These are phyloP conservation scores for Panonychus citri DNA, from an alignment of 1,140 invertebrate species.

Conservation along the genomic window DNA sequence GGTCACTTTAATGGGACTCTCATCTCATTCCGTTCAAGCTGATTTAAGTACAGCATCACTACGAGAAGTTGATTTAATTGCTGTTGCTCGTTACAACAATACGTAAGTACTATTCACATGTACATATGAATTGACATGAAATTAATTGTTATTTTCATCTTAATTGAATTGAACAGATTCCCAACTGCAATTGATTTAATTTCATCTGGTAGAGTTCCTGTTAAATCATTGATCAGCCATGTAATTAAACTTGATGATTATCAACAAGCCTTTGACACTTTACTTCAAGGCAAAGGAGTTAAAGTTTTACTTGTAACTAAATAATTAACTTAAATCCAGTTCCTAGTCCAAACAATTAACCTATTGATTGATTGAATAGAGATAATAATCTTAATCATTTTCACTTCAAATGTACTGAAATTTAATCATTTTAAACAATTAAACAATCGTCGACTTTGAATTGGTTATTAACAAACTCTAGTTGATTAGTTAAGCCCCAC, in stretches of 20 bases:
- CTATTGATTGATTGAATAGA: no score
- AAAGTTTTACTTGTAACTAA: not conserved
- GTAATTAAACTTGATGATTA: constrained; percentile 62
- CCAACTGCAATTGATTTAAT: constrained; percentile 5
- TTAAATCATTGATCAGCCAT: constrained; percentile 73
- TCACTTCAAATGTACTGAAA: no score
- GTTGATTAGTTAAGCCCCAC: no score
- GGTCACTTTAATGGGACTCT: constrained; percentile 54
- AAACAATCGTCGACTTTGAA: no score
- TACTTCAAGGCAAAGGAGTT: not conserved
- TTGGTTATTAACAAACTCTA: no score
- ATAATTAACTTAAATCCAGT: no score
- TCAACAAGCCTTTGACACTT: constrained; percentile 52
- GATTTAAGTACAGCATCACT: constrained; percentile 52
- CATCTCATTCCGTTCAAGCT: constrained; percentile 41
- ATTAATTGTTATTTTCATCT: not conserved
- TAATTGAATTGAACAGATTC: constrained; percentile 26
- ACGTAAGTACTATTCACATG: constrained; percentile 18
- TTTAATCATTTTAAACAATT: no score
- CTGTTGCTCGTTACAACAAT: constrained; percentile 74
- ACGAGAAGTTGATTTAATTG: constrained; percentile 68
- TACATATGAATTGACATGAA: not conserved
- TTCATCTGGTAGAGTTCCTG: constrained; percentile 42
- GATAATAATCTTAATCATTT: no score
- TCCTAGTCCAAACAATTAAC: no score